Evolutionary conservation across 2,888 invertebrate genomes (phyloP), one percentile per base, ranked within the genome.

Genomic region (Prosopocoilus inquinatus): DNA sequence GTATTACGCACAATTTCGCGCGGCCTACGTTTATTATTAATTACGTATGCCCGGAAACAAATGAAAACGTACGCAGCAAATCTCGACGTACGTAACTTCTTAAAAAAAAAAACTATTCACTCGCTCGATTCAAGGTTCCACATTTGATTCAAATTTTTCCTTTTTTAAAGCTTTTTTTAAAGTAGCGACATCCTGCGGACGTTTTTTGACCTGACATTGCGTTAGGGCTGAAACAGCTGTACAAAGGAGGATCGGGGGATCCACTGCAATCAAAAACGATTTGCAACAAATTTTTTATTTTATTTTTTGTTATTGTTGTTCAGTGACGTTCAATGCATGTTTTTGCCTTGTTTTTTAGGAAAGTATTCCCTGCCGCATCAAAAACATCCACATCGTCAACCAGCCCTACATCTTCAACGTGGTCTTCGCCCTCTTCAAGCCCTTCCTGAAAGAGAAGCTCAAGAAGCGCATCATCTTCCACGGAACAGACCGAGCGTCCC

Each of bases 391-490:
- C 76, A 86, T 94, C 49, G 81, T 95, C 39, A 94, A 95, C 77
- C 94, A 95, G 75, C 94, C 95, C 0, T 88, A 87, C 72, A 83
- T 94, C 61, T 95, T 96, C 79, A 93, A 94, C 73, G 86, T 93
- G 79, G 89, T 95, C 34, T 94, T 94, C 76, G 86, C 89, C 32
- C 79, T 96, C 20, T 90, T 95, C 79, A 93, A 93, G 75, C 95
- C 94, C 2, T 93, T 96, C 80, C 80, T 96, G 50, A 85, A 88
- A 59, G 91, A 94, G 69, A 95, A 96, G 75, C 79, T 94, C 35
- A 86, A 89, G 57, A 85, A 81, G 44, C 84, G 95, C 67, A 90
- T 92, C 63, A 82, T 87, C 53, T 92, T 92, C 80, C 89, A 92
- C 73, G 90, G 91, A 38, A 86, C 81, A 4, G 89, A 92, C 71